These are phyloP conservation scores for Numenius phaeopus DNA, from an alignment of 2,797 vertebrate genomes.

Conservation along the genomic window DNA sequence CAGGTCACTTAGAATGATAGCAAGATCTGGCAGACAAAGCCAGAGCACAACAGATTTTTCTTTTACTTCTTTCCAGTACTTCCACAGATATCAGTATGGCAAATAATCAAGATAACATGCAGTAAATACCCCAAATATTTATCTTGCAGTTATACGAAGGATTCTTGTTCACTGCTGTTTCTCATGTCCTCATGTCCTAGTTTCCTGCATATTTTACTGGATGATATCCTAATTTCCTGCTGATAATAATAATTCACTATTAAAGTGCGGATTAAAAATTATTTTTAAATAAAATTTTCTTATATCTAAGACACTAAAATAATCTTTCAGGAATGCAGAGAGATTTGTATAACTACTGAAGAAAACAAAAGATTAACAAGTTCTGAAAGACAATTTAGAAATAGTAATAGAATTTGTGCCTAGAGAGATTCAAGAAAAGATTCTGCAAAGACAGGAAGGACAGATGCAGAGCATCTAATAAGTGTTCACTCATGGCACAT, in stretches of 20 bases:
- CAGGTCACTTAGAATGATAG: not conserved
- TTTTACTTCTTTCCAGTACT: not conserved
- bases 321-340: not conserved
- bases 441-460: not conserved
- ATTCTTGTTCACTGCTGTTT: constrained; percentile 11
- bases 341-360: not conserved
- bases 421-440: not conserved
- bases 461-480: not conserved
- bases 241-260: not conserved
- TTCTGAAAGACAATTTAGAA: not conserved
- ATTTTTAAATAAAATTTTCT: not conserved
- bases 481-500: not conserved
- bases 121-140: not conserved
- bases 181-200: not conserved
- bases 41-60: not conserved
- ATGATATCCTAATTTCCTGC: not conserved
- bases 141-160: not conserved
- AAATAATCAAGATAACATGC: constrained; percentile 21
- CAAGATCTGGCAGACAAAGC: not conserved
- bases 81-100: not conserved
- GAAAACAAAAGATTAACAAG: not conserved
- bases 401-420: not conserved
- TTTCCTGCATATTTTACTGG: not conserved
- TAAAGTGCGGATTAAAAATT: not conserved
- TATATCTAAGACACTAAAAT: not conserved